Conservation (phyloP, 2,797 vertebrate genomes). For the Xerus rutilus region DNA sequence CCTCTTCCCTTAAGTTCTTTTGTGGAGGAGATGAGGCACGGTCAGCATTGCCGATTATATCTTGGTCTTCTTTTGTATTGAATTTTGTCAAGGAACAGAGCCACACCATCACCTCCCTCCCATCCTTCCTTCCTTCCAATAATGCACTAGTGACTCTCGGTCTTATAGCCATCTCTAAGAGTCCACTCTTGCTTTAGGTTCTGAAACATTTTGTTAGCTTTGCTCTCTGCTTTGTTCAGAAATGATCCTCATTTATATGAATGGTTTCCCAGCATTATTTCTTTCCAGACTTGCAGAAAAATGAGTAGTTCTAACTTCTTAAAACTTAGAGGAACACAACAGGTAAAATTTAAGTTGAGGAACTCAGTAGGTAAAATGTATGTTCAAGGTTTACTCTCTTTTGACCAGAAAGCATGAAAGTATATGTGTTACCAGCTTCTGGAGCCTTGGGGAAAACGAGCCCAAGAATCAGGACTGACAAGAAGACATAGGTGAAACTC, state of each 20-base stretch:
- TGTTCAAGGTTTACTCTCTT: background rate
- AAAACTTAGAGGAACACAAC: conserved; percentile 68
- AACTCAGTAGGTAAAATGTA: conserved; percentile 54
- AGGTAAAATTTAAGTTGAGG: conserved; percentile 66
- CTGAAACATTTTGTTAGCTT: background rate
- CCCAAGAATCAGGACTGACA: background rate
- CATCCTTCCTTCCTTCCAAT: background rate
- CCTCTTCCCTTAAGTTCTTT: background rate
- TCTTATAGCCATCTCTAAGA: background rate
- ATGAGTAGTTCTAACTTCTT: conserved; percentile 73
- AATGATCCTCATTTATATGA: background rate
- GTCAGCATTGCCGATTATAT: background rate
- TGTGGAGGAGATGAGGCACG: background rate
- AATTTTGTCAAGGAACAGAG: background rate
- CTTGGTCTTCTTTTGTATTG: background rate
- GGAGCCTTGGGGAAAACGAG: background rate
- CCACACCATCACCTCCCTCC: too few species aligned
- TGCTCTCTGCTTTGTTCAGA: background rate
- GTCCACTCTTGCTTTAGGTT: background rate
- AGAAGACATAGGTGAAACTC: background rate
- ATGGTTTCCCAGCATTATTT: background rate
- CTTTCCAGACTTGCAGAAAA: background rate
- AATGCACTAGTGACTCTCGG: background rate
- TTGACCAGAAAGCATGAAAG: conserved; percentile 23
- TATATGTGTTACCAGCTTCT: background rate